Conservation (phyloP, 2,888 invertebrate species). For the Sesia apiformis region DNA sequence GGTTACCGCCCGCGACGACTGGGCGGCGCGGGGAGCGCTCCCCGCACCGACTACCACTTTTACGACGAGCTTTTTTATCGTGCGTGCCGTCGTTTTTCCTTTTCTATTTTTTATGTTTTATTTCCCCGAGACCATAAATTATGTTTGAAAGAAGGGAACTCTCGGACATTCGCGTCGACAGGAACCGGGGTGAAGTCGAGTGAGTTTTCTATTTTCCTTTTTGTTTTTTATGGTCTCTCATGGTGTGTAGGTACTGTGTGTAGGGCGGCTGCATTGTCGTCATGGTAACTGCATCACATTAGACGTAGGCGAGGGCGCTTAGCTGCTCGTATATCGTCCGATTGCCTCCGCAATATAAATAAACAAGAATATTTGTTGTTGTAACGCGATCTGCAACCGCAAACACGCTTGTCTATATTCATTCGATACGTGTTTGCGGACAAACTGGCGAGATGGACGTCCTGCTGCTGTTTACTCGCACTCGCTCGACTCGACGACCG, state of each 20-base stretch:
- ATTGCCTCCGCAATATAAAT: slow-evolving; percentile 37
- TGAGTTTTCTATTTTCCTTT: slow-evolving; percentile 58
- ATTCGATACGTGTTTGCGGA: slow-evolving; percentile 64
- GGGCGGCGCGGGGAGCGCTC: slow-evolving; percentile 24
- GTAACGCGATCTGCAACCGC: slow-evolving; percentile 57
- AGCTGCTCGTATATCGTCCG: slow-evolving; percentile 14
- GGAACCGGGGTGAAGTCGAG: slow-evolving; percentile 65
- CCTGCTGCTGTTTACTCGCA: slow-evolving; percentile 45
- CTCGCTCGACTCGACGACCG: slow-evolving; percentile 7
- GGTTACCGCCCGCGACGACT: slow-evolving; percentile 55
- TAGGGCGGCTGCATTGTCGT: slow-evolving; percentile 59
- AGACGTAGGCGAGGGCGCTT: slow-evolving; percentile 27
- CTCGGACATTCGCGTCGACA: slow-evolving; percentile 69
- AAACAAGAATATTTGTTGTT: slow-evolving; percentile 57
- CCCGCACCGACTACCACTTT: slow-evolving; percentile 50
- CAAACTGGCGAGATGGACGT: slow-evolving; percentile 61
- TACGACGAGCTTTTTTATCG: slow-evolving; percentile 74
- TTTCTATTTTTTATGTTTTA: slow-evolving; percentile 76
- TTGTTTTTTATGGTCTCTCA: slow-evolving; percentile 65
- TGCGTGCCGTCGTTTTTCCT: slow-evolving; percentile 75
- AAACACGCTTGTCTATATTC: slow-evolving; percentile 67
- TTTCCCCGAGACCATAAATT: slow-evolving; percentile 76
- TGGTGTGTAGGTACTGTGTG: slow-evolving; percentile 28
- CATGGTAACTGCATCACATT: slow-evolving; percentile 67
- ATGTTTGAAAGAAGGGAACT: slow-evolving; percentile 75